These are phyloP conservation scores for Scylla paramamosain DNA, from an alignment of 1,140 invertebrate species.

Conservation along the genomic window DNA sequence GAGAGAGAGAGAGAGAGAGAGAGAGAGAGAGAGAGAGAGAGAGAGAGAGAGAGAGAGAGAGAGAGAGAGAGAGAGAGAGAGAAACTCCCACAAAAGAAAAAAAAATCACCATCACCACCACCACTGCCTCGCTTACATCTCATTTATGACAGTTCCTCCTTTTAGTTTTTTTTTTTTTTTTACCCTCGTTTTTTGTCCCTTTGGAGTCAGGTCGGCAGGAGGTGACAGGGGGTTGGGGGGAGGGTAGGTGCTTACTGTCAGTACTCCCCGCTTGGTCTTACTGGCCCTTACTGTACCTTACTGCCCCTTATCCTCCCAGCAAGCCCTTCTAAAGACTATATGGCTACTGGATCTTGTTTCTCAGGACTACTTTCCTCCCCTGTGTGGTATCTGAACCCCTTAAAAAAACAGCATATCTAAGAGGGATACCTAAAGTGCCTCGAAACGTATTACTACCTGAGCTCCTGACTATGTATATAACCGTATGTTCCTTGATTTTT, in stretches of 20 bases:
- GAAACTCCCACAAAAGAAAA: too few species aligned
- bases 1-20: background rate
- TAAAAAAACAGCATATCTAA: too few species aligned
- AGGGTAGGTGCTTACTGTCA: too few species aligned
- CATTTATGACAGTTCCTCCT: constrained; percentile 27
- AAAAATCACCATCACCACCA: background rate
- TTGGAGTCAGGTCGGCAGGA: background rate
- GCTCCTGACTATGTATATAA: too few species aligned
- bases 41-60: constrained; percentile 53
- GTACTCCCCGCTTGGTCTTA: too few species aligned
- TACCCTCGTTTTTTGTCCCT: background rate
- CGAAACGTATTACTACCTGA: too few species aligned
- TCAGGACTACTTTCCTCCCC: too few species aligned
- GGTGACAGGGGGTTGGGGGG: background rate
- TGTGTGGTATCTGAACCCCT: too few species aligned
- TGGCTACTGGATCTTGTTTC: too few species aligned
- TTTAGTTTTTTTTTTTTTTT: background rate
- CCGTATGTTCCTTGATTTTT: too few species aligned
- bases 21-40: constrained; percentile 43
- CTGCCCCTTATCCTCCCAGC: background rate
- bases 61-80: constrained; percentile 19
- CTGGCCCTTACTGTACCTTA: background rate
- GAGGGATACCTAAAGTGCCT: too few species aligned
- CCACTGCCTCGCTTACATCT: constrained; percentile 8
- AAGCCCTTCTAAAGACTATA: too few species aligned